Conservation (phyloP, 2,797 vertebrate genomes). For the Meda fulgida region DNA sequence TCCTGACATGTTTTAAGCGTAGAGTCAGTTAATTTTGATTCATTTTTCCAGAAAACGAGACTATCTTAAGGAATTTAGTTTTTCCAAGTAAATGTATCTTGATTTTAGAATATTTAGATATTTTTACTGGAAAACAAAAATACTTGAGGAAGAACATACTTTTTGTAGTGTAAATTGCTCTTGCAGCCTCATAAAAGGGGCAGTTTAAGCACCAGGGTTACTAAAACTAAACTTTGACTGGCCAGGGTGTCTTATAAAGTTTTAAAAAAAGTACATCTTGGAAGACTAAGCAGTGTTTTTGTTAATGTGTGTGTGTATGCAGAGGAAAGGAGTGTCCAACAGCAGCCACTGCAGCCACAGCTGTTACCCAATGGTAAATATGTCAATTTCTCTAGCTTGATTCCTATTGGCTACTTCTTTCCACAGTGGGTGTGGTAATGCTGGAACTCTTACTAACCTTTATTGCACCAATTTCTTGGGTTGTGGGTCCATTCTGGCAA, state of each 20-base stretch:
- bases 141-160: neutral
- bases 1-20: neutral
- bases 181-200: neutral
- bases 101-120: neutral
- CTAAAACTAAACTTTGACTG: neutral
- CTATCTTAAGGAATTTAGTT: neutral
- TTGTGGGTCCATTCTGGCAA: slow-evolving; percentile 34
- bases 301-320: slow-evolving; percentile 80
- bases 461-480: slow-evolving; percentile 36
- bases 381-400: slow-evolving; percentile 81
- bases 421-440: slow-evolving; percentile 72
- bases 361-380: slow-evolving; percentile 99
- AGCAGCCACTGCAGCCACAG: slow-evolving; percentile 91
- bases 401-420: slow-evolving; percentile 71
- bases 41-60: neutral
- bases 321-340: slow-evolving; percentile 98
- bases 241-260: slow-evolving; percentile 21
- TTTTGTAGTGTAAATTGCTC: neutral
- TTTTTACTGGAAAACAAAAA: neutral
- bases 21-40: neutral
- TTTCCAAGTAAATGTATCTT: neutral
- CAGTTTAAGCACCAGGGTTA: neutral
- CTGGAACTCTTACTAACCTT: slow-evolving; percentile 72
- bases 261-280: slow-evolving; percentile 63
- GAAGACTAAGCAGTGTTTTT: slow-evolving; percentile 79